These are phyloP conservation scores for Engystomops pustulosus DNA, from an alignment of 2,113 vertebrate genomes.

Conservation along the genomic window DNA sequence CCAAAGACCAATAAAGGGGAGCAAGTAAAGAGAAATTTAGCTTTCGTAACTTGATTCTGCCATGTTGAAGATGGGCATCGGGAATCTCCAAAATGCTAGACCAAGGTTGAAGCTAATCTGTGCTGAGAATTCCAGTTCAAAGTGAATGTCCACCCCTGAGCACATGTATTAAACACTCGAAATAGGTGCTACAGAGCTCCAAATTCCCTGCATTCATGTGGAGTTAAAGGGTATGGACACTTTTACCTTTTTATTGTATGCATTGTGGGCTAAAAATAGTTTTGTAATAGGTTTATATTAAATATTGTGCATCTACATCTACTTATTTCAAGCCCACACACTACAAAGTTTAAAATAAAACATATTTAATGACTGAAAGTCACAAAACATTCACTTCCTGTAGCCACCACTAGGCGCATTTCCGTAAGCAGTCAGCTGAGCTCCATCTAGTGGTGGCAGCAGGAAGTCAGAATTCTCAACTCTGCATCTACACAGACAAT, in stretches of 20 bases:
- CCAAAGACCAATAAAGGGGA: no score
- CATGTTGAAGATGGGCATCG: neutral
- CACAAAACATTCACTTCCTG: no score
- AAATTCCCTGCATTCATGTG: neutral
- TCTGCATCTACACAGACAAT: neutral
- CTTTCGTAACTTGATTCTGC: neutral
- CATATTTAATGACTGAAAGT: no score
- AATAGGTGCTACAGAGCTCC: neutral
- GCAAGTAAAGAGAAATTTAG: no score
- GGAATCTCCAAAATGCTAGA: neutral
- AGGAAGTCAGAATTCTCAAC: neutral
- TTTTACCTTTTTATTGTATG: no score
- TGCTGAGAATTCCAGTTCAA: neutral
- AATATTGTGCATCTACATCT: no score
- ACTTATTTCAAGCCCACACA: no score
- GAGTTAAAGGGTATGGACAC: no score
- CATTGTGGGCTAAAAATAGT: no score
- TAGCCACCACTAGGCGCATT: neutral
- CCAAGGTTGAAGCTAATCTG: neutral
- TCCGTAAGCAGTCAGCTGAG: neutral
- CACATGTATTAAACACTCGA: neutral
- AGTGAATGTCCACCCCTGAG: neutral
- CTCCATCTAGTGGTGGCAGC: neutral
- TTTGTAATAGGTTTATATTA: no score
- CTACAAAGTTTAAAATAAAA: no score